Conservation (phyloP, 2,797 vertebrate species). For the Crocodylus rhombifer region DNA sequence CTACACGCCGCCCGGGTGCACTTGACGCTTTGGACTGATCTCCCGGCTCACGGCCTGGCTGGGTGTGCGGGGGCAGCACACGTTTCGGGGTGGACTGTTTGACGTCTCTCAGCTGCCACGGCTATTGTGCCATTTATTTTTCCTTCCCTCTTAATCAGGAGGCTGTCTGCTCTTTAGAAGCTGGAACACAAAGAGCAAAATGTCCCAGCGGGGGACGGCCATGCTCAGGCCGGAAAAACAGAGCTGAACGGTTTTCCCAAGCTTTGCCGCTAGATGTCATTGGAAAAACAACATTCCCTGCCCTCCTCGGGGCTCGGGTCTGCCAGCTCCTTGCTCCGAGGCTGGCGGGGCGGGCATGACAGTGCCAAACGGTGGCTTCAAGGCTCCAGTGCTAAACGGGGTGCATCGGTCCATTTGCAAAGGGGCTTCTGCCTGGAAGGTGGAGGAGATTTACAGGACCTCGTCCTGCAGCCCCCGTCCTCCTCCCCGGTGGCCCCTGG, state of each 20-base stretch:
- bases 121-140: not conserved
- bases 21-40: not conserved
- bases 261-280: constrained; percentile 69
- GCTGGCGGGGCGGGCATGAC: no score
- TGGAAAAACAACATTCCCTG: constrained; percentile 27
- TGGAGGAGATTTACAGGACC: not conserved
- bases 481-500: not conserved
- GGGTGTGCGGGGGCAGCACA: not conserved
- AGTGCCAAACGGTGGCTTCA: not conserved
- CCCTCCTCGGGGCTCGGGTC: not conserved
- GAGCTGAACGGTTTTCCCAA: constrained; percentile 15
- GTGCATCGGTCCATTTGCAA: not conserved
- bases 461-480: constrained; percentile 13
- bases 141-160: not conserved
- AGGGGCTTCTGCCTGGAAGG: not conserved
- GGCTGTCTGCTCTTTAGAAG: not conserved
- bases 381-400: no score
- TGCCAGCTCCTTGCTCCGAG: not conserved
- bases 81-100: not conserved
- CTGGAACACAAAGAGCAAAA: constrained; percentile 41
- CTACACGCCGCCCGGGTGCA: not conserved
- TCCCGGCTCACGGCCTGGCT: not conserved
- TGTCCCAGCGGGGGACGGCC: not conserved
- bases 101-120: not conserved
- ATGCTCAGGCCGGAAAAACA: not conserved